Evolutionary conservation across 1,140 invertebrate species (phyloP).

Genomic region (Cecropterus lyciades): DNA sequence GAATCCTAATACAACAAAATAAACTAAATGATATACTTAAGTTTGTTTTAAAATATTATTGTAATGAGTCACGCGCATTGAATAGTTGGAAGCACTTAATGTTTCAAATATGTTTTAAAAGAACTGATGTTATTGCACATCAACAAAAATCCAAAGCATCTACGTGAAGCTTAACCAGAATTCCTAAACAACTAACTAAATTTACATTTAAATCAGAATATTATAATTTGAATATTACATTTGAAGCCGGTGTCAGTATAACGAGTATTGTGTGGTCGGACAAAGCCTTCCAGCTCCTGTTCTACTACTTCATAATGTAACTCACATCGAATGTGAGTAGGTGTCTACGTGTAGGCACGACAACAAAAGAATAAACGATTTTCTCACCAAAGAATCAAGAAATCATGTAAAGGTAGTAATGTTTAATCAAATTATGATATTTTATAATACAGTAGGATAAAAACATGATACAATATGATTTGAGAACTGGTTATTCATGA

Average conservation of each 20-base stretch:
- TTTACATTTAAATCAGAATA: conserved; percentile 59
- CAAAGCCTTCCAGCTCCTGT: conserved; percentile 40
- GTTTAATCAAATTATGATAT: too few relatives aligned
- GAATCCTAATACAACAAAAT: too few relatives aligned
- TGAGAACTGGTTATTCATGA: too few relatives aligned
- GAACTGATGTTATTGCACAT: neutral
- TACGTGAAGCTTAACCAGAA: conserved; percentile 20
- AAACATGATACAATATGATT: too few relatives aligned
- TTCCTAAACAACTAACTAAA: conserved; percentile 45
- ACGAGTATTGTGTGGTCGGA: conserved; percentile 40
- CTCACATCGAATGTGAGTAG: conserved; percentile 27
- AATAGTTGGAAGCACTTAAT: too few relatives aligned
- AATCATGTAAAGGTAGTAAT: too few relatives aligned
- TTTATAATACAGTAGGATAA: too few relatives aligned
- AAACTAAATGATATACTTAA: too few relatives aligned
- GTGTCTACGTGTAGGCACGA: neutral
- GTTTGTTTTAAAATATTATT: too few relatives aligned
- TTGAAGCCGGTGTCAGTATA: conserved; percentile 42
- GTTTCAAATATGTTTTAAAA: too few relatives aligned
- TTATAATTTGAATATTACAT: conserved; percentile 52
- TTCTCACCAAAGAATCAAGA: too few relatives aligned
- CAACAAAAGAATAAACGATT: neutral
- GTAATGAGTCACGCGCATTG: too few relatives aligned
- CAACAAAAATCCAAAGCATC: neutral
- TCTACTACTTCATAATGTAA: conserved; percentile 35